phyloP scores from a whole-genome alignment of 2,888 invertebrate genomes.

The Crepidodera aurea region DNA sequence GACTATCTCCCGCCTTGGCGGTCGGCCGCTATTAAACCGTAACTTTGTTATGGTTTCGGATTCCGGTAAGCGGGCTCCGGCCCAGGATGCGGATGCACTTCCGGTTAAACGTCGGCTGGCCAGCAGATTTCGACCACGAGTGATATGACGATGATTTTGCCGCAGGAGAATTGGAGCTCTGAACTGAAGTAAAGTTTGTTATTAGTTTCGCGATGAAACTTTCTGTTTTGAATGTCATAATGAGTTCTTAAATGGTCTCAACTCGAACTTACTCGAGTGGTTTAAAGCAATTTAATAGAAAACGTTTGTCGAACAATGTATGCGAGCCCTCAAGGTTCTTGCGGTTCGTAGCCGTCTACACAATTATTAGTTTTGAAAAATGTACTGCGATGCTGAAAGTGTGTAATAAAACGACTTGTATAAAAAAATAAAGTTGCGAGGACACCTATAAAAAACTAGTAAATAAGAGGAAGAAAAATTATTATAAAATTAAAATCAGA shows the following conservation, averaged over 20 bases:
- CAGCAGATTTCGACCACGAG: conserved; percentile 1
- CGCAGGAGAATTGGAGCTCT: conserved; percentile 1
- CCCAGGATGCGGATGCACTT: conserved; percentile 46
- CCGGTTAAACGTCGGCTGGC: conserved; percentile 38
- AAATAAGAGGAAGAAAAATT: too few species aligned
- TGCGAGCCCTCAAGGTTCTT: too few species aligned
- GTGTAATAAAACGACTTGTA: too few species aligned
- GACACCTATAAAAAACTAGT: too few species aligned
- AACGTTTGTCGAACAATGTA: conserved; percentile 7
- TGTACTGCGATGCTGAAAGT: too few species aligned
- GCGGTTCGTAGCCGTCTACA: too few species aligned
- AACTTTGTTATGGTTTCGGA: conserved; percentile 56
- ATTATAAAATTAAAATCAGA: too few species aligned
- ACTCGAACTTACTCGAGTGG: conserved; percentile 15
- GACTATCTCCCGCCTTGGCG: conserved; percentile 42
- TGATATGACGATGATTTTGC: conserved; percentile 28
- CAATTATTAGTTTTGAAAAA: too few species aligned
- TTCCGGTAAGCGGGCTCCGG: conserved; percentile 55
- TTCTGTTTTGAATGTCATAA: conserved; percentile 23
- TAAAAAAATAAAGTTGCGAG: too few species aligned
- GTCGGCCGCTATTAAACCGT: conserved; percentile 59
- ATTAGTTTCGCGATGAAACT: conserved; percentile 23
- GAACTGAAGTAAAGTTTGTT: conserved; percentile 17
- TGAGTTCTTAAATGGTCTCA: conserved; percentile 18
- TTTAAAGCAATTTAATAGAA: conserved; percentile 18